Conservation (phyloP, 2,888 invertebrate genomes). For the Agrypnus murinus region DNA sequence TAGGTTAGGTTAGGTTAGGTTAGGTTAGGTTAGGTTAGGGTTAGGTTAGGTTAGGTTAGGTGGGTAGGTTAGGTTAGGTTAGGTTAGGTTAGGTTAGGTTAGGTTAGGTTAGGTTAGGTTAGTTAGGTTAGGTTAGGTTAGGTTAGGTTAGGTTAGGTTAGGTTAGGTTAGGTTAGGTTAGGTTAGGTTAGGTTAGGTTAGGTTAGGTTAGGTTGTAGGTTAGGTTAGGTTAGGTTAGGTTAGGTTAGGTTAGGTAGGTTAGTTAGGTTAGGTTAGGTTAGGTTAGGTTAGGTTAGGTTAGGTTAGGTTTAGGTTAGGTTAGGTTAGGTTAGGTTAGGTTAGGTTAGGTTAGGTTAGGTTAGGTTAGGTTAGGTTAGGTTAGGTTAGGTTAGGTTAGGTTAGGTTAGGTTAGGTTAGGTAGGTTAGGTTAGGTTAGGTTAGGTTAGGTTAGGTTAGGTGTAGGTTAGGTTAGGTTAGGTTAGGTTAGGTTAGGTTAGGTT, state of each 20-base stretch:
- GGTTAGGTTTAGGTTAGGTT: no score
- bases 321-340: slow-evolving; percentile 35
- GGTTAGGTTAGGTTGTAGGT: no score
- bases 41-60: no score
- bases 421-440: no score
- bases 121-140: slow-evolving; percentile 58
- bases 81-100: slow-evolving; percentile 36
- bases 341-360: slow-evolving; percentile 42
- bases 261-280: slow-evolving; percentile 42
- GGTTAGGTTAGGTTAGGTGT: no score
- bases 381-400: slow-evolving; percentile 9
- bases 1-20: slow-evolving; percentile 34
- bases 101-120: slow-evolving; percentile 31
- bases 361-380: slow-evolving; percentile 30
- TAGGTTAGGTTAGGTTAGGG: slow-evolving; percentile 37
- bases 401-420: no score
- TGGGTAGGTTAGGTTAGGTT: no score
- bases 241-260: slow-evolving; percentile 37
- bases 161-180: slow-evolving; percentile 34
- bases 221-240: slow-evolving; percentile 44
- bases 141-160: slow-evolving; percentile 36
- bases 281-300: slow-evolving; percentile 41
- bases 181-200: slow-evolving; percentile 35
- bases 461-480: slow-evolving; percentile 35
- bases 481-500: slow-evolving; percentile 36